These are phyloP conservation scores for Scaeva pyrastri DNA, from an alignment of 2,888 invertebrate genomes.

Conservation along the genomic window DNA sequence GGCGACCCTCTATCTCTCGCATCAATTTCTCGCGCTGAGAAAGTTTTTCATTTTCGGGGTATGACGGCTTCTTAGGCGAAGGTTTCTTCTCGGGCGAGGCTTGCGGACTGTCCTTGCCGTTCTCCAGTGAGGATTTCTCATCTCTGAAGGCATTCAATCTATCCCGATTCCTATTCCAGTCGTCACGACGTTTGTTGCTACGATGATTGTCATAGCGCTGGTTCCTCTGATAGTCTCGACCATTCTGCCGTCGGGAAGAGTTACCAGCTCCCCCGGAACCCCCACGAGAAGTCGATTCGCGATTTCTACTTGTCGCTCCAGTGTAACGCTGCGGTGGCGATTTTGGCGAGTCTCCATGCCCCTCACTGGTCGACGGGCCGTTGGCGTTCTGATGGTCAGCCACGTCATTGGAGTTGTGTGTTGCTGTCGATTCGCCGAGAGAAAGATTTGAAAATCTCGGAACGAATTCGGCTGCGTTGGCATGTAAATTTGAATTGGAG, in stretches of 20 bases:
- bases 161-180: constrained; percentile 83
- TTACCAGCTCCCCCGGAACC: constrained; percentile 25
- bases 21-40: constrained; percentile 93
- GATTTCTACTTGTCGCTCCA: constrained; percentile 75
- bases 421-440: constrained; percentile 66
- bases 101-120: constrained; percentile 81
- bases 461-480: constrained; percentile 82
- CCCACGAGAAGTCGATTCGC: constrained; percentile 60
- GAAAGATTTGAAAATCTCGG: constrained; percentile 81
- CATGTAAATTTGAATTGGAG: constrained; percentile 80
- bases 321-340: constrained; percentile 76
- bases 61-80: constrained; percentile 77
- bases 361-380: constrained; percentile 24
- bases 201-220: constrained; percentile 82
- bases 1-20: constrained; percentile 92
- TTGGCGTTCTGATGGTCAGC: constrained; percentile 55
- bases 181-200: constrained; percentile 82
- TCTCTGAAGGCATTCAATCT: constrained; percentile 81
- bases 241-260: constrained; percentile 78
- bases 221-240: constrained; percentile 74
- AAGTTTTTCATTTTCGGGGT: constrained; percentile 83
- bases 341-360: constrained; percentile 21
- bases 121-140: constrained; percentile 79
- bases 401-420: constrained; percentile 33
- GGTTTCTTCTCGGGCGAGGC: constrained; percentile 81